Percentiles rank a stretch among this genome's conserved stretches.
These are phyloP conservation scores for Keiferia lycopersicella DNA, from an alignment of 2,888 invertebrate genomes.

Conservation along the genomic window DNA sequence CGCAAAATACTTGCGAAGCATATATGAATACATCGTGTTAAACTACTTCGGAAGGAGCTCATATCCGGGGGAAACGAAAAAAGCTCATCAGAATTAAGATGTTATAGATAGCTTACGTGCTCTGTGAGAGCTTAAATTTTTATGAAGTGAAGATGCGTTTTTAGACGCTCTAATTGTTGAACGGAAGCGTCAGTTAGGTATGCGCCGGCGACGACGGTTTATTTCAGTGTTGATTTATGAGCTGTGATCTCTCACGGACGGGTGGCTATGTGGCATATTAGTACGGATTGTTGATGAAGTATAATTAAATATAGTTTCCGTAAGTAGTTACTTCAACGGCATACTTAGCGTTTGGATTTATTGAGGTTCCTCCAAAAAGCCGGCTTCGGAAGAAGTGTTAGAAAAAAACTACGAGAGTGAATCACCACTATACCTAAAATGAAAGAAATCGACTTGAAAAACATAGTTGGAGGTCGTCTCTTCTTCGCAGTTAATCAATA, in stretches of 20 bases:
- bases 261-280: conserved; percentile 67
- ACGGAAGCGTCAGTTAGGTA: conserved; percentile 56
- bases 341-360: conserved; percentile 18
- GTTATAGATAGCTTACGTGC: neutral
- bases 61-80: neutral
- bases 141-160: conserved; percentile 46
- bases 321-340: too few relatives aligned
- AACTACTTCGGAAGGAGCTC: neutral
- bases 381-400: too few relatives aligned
- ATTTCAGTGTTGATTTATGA: conserved; percentile 76
- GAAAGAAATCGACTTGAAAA: too few relatives aligned
- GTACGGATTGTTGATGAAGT: conserved; percentile 56
- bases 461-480: neutral
- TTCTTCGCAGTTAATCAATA: conserved; percentile 31
- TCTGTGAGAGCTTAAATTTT: conserved; percentile 11
- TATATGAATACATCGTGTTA: neutral
- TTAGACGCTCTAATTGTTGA: conserved; percentile 59
- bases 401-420: too few relatives aligned
- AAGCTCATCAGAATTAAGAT: neutral
- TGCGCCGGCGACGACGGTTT: conserved; percentile 56
- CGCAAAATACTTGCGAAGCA: too few relatives aligned
- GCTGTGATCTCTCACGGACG: conserved; percentile 56
- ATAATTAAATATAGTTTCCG: too few relatives aligned
- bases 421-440: too few relatives aligned
- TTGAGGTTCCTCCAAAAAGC: too few relatives aligned